These are phyloP conservation scores for Laticauda colubrina DNA, from an alignment of 2,113 vertebrate species.

Conservation along the genomic window DNA sequence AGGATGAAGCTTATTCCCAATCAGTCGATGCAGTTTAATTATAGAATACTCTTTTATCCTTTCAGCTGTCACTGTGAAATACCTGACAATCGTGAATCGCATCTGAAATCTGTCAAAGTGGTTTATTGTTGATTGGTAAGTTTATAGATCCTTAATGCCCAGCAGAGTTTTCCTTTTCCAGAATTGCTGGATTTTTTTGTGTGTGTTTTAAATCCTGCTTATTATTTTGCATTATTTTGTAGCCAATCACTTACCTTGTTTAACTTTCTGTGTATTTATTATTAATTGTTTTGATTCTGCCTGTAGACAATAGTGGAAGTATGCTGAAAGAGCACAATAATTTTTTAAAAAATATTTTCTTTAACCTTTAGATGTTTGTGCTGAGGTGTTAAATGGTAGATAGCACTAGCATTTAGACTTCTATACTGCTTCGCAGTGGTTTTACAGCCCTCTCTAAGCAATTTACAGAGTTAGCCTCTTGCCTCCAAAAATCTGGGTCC, in stretches of 20 bases:
- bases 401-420: not conserved
- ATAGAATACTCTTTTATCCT: constrained; percentile 41
- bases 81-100: not conserved
- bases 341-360: not conserved
- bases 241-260: not conserved
- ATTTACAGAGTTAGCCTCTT: not conserved
- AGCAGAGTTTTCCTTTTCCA: not conserved
- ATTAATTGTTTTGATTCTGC: not conserved
- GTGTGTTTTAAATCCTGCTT: not conserved
- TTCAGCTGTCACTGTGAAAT: constrained; percentile 68
- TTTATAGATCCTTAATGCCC: not conserved
- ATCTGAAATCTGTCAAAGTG: constrained; percentile 41
- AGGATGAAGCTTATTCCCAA: not conserved
- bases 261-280: not conserved
- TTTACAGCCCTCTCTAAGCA: not conserved
- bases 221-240: not conserved
- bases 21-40: constrained; percentile 6
- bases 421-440: not conserved
- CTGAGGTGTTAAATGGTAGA: not conserved
- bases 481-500: not conserved
- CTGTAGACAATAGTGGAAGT: not conserved
- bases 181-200: not conserved
- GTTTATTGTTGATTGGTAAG: constrained; percentile 63
- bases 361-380: not conserved
- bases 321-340: not conserved